A percentile compares a stretch with the other conserved stretches of the same genome.
phyloP scores from a whole-genome alignment of 2,113 vertebrate genomes.

The Seriola rivoliana region DNA sequence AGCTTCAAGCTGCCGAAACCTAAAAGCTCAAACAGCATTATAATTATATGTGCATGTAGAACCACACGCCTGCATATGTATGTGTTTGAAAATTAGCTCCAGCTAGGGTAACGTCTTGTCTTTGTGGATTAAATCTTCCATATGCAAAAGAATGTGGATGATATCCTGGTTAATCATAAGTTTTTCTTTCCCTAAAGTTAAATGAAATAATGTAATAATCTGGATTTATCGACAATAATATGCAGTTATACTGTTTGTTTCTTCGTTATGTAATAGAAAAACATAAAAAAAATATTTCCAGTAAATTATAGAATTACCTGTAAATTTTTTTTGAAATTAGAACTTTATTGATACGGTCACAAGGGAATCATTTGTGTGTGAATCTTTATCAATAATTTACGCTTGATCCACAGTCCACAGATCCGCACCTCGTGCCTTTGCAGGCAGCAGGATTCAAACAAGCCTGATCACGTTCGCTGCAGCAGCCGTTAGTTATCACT shows the following conservation, averaged over 20 bases:
- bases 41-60: slow-evolving; percentile 2
- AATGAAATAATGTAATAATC: neutral
- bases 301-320: neutral
- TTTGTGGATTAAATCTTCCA: neutral
- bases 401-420: neutral
- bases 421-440: neutral
- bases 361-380: neutral
- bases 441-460: slow-evolving; percentile 18
- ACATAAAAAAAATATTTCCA: neutral
- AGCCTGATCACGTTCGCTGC: slow-evolving; percentile 12
- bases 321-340: neutral
- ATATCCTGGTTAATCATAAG: neutral
- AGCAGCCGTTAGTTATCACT: neutral
- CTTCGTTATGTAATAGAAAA: neutral
- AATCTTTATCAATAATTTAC: neutral
- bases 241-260: neutral
- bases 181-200: neutral
- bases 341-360: neutral
- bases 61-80: neutral
- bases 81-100: neutral
- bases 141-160: neutral
- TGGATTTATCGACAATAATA: neutral
- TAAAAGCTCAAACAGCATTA: neutral
- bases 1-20: neutral
- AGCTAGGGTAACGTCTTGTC: neutral